Evolutionary conservation across 2,113 vertebrate genomes (phyloP), one percentile per base, ranked within the genome.

Genomic region (Pseudopodoces humilis): DNA sequence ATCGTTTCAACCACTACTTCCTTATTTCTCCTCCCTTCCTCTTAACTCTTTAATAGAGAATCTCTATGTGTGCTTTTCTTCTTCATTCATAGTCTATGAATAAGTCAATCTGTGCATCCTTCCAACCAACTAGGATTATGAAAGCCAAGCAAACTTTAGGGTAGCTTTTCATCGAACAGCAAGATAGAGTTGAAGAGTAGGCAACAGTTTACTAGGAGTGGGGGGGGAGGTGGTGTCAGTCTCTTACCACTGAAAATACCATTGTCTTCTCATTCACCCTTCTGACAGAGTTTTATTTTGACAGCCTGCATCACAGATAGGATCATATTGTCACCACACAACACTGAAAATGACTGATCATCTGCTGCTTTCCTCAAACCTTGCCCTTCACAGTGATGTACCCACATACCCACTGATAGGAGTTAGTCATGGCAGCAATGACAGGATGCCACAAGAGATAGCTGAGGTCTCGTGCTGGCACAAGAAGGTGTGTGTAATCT

Each of bases 21-120:
- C 95, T 95, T 79, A 87, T 95, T 95, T 94, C 91, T 80, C 89
- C 74, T 92, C 82, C 70, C 91, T 95, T 95, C 94, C 82, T 89
- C 71, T 97, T 96, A 96, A 97, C 89, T 92, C 75, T 89, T 96
- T 91, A 68, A 53, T 25, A 70, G 20, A 69, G 37, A 25, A 22
- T 15, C 19, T 87, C 58, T 65, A 13, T 1, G 7, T 20, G 10
- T 60, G 13, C 21, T 84, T 89, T 82, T 71, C 16, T 63, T n/a
- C n/a, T 75, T 77, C 6, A 1, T 60, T 81, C 87, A 22, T 22
- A 35, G 11, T 44, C 41, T 72, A 4, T 74, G 30, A 83, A 78
- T 70, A 86, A 75, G 15, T 60, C 37, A 5, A 68, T 62, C 21
- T 65, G 27, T 53, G 5, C 20, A 49, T 76, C 41, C 63, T 78